Evolutionary conservation across 1,140 invertebrate genomes (phyloP).

Genomic region (Trichonephila clavata): DNA sequence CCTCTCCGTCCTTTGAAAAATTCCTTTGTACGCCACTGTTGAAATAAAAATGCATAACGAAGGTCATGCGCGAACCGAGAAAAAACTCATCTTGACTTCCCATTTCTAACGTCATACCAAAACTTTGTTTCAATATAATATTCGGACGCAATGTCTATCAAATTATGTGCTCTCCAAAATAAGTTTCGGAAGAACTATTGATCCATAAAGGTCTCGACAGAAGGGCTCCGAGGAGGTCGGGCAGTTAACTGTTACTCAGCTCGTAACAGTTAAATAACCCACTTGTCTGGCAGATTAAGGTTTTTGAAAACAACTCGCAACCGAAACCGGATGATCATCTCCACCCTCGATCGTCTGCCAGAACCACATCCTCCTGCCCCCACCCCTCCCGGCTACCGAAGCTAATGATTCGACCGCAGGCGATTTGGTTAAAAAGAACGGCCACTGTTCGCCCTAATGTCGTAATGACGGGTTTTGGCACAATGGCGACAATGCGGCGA

Average conservation of each 20-base stretch:
- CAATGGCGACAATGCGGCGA: constrained; percentile 42
- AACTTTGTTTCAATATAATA: too few species aligned
- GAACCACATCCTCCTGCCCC: constrained; percentile 44
- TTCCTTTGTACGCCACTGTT: too few species aligned
- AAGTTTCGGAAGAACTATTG: too few species aligned
- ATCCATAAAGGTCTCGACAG: too few species aligned
- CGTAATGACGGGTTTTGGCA: constrained; percentile 49
- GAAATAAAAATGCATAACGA: too few species aligned
- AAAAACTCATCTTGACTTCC: too few species aligned
- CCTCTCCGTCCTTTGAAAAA: too few species aligned
- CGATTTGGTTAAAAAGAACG: constrained; percentile 33
- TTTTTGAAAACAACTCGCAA: constrained; percentile 28
- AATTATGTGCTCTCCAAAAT: too few species aligned
- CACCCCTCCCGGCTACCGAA: constrained; percentile 19
- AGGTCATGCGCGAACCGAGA: too few species aligned
- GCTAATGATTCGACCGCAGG: constrained; percentile 32
- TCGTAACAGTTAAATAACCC: not conserved
- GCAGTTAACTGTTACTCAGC: not conserved
- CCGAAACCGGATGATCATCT: constrained; percentile 40
- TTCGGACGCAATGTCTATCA: too few species aligned
- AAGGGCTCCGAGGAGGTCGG: not conserved
- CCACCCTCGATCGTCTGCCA: constrained; percentile 39
- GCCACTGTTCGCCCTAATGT: constrained; percentile 48
- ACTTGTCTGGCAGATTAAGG: constrained; percentile 6
- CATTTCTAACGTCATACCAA: too few species aligned